Evolutionary conservation across 2,113 vertebrate genomes (phyloP), one percentile per base, ranked within the genome.

Genomic region (Grammatotria lemairii): DNA sequence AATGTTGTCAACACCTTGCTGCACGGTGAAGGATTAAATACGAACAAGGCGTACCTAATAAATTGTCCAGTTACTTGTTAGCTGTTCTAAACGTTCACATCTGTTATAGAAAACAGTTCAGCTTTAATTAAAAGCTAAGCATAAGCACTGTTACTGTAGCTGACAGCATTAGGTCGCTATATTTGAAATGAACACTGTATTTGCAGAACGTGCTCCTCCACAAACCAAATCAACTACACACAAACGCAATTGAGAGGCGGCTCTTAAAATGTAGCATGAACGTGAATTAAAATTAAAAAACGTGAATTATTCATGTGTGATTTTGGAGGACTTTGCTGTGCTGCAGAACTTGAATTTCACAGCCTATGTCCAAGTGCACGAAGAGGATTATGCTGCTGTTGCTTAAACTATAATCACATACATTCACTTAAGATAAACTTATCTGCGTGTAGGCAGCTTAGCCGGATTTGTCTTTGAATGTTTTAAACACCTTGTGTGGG

Each of bases 341-440:
- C 16, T 19, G 47, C 9, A 53, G 54, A 75, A 55, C 73, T 47
- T 80, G 8, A 86, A 84, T 54, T 40, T 23, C n/a, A 40, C 45
- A 78, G 38, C 10, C 70, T 23, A 38, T 86, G 58, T 33, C 65
- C 40, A 79, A 83, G 87, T 86, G 57, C 78, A 87, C 58, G 78
- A 68, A 91, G 35, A 83, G 81, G 89, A 86, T 91, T 83, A 91
- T 65, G 70, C 54, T 70, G 53, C 55, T 84, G 87, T 57, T 63
- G 40, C 79, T 86, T 23, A 78, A 85, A 85, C 31, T 85, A 81
- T 82, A 88, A 82, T 45, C 65, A 90, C 75, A 78, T 82, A 70
- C 54, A 90, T 85, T 75, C 38, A 86, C 85, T 90, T 49, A 80
- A 88, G 75, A 90, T 90, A 84, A 68, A 85, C 58, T n/a, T 92